These are phyloP conservation scores for Phrynocephalus guinanensis DNA, from an alignment of 2,797 vertebrate genomes.

Conservation along the genomic window DNA sequence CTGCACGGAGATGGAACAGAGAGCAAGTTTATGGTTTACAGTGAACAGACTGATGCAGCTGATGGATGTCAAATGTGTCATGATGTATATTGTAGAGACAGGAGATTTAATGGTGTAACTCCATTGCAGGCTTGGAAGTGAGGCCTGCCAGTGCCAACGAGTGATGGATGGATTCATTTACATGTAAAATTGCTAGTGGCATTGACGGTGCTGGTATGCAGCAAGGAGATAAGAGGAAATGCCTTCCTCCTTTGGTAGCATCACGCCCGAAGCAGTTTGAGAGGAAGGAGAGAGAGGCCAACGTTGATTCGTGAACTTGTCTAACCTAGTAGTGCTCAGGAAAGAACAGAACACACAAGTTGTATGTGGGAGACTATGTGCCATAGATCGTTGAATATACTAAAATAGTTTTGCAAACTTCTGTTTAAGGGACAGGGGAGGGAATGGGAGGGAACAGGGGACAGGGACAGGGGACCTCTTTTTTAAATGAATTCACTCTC, in stretches of 20 bases:
- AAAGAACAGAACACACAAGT: neutral
- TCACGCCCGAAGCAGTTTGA: slow-evolving; percentile 74
- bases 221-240: slow-evolving; percentile 76
- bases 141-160: slow-evolving; percentile 73
- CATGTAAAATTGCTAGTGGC: slow-evolving; percentile 83
- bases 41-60: slow-evolving; percentile 81
- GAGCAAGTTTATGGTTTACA: slow-evolving; percentile 81
- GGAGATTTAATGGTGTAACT: slow-evolving; percentile 84
- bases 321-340: neutral
- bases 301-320: neutral
- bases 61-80: slow-evolving; percentile 86
- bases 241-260: slow-evolving; percentile 74
- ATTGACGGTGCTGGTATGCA: slow-evolving; percentile 78
- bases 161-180: slow-evolving; percentile 85
- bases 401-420: neutral
- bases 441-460: too few species aligned
- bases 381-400: neutral
- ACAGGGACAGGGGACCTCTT: too few species aligned
- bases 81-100: slow-evolving; percentile 83
- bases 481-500: neutral
- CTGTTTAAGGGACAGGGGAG: too few species aligned
- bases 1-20: slow-evolving; percentile 70
- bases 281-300: slow-evolving; percentile 70
- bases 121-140: slow-evolving; percentile 77
- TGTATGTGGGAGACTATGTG: neutral